Evolutionary conservation across 2,888 invertebrate genomes (phyloP).

Genomic region (Caenorhabditis becei): DNA sequence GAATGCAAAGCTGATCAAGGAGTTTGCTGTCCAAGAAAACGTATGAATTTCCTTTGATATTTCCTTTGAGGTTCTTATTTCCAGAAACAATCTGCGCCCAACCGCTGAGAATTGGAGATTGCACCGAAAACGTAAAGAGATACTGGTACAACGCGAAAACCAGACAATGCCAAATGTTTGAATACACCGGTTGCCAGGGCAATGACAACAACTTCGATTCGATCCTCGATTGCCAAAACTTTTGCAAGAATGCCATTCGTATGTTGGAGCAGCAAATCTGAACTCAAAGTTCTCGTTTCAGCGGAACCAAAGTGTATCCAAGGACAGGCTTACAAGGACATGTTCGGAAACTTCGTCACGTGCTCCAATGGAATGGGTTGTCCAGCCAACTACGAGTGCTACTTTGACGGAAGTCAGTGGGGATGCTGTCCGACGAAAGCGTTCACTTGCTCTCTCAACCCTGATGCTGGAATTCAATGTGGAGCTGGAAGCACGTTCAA

Average conservation of each 20-base stretch:
- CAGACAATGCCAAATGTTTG: slow-evolving; percentile 80
- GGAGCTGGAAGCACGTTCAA: slow-evolving; percentile 79
- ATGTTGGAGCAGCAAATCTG: slow-evolving; percentile 20
- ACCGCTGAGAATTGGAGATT: slow-evolving; percentile 81
- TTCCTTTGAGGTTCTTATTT: too few relatives aligned
- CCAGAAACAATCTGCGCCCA: slow-evolving; percentile 81
- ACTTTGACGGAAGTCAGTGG: slow-evolving; percentile 80
- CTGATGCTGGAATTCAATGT: slow-evolving; percentile 80
- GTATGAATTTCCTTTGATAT: slow-evolving; percentile 23
- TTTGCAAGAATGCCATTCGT: slow-evolving; percentile 81
- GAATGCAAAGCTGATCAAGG: slow-evolving; percentile 75
- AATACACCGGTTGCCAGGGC: slow-evolving; percentile 78
- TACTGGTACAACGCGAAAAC: slow-evolving; percentile 81
- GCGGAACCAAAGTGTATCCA: slow-evolving; percentile 81
- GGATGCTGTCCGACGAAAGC: slow-evolving; percentile 81
- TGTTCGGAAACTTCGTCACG: slow-evolving; percentile 80
- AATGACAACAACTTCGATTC: slow-evolving; percentile 81
- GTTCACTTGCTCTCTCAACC: slow-evolving; percentile 80
- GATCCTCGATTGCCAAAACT: slow-evolving; percentile 80
- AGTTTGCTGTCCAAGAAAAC: slow-evolving; percentile 77
- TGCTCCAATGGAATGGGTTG: slow-evolving; percentile 79
- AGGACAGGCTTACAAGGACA: slow-evolving; percentile 81
- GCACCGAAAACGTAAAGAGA: slow-evolving; percentile 79
- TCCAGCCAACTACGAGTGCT: slow-evolving; percentile 77
- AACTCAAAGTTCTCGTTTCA: slow-evolving; percentile 48